These are phyloP conservation scores for Osmerus mordax DNA, from an alignment of 2,113 vertebrate genomes.

Conservation along the genomic window DNA sequence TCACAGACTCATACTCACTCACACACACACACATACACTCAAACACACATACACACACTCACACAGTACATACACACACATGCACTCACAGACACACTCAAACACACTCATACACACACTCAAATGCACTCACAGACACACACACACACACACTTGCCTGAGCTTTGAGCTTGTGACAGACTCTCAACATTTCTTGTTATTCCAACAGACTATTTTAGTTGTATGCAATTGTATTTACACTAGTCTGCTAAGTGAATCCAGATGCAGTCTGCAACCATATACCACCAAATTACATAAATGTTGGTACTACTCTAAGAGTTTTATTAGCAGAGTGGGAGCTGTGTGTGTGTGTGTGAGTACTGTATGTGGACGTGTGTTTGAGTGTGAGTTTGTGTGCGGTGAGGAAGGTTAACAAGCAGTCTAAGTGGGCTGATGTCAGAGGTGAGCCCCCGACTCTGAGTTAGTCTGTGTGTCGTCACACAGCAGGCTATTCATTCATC, in stretches of 20 bases:
- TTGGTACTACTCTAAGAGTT: constrained; percentile 43
- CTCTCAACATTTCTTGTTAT: too few species aligned
- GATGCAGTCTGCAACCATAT: constrained; percentile 21
- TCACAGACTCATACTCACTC: too few species aligned
- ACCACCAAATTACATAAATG: constrained; percentile 35
- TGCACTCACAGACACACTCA: background rate
- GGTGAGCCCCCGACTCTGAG: constrained; percentile 20
- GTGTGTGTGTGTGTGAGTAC: constrained; percentile 15
- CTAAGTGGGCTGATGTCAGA: constrained; percentile 43
- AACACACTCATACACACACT: background rate
- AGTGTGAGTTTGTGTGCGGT: constrained; percentile 4
- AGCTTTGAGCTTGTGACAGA: too few species aligned
- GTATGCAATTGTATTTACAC: constrained; percentile 5
- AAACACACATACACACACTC: background rate
- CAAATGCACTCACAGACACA: background rate
- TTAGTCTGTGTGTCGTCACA: constrained; percentile 35
- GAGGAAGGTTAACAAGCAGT: constrained; percentile 25
- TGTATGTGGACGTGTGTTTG: constrained; percentile 11
- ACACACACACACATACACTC: background rate
- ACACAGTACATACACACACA: background rate
- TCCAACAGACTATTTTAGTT: background rate
- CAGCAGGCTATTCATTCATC: constrained; percentile 27
- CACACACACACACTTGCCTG: too few species aligned
- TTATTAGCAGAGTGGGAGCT: constrained; percentile 43
- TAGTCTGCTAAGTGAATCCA: constrained; percentile 34